phyloP scores from a whole-genome alignment of 2,113 vertebrate species.

The Alaudala cheleensis region DNA sequence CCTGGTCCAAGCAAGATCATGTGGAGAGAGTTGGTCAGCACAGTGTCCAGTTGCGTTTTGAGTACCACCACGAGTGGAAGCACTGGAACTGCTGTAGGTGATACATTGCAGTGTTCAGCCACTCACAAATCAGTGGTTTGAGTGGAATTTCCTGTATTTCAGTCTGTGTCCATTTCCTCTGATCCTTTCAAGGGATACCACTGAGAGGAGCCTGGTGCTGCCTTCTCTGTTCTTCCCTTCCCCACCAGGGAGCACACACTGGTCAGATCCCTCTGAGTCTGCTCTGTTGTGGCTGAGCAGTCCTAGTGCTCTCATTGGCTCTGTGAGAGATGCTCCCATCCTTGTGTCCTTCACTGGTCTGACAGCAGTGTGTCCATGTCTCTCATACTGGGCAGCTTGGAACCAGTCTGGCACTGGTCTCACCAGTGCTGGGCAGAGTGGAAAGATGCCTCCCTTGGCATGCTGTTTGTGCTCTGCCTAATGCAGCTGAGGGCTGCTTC shows the following conservation, averaged over 20 bases:
- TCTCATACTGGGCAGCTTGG: neutral
- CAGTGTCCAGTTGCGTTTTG: neutral
- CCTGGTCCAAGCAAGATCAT: neutral
- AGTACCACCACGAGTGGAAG: neutral
- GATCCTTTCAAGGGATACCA: neutral
- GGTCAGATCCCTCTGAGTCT: neutral
- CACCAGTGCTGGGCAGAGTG: neutral
- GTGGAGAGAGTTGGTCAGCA: neutral
- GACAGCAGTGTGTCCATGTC: neutral
- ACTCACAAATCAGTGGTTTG: neutral
- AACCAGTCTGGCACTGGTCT: neutral
- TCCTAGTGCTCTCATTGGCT: neutral
- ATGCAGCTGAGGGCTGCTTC: neutral
- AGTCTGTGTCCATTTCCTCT: neutral
- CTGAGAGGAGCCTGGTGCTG: neutral
- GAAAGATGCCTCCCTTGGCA: neutral
- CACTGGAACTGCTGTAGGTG: neutral
- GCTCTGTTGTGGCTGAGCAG: neutral
- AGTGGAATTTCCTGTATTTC: neutral
- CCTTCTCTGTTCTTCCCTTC: neutral
- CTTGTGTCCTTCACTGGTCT: neutral
- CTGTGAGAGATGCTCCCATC: neutral
- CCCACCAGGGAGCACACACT: fast-evolving
- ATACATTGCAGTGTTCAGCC: neutral
- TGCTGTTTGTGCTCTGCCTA: neutral